Evolutionary conservation across 2,888 invertebrate genomes (phyloP), one percentile per base, ranked within the genome.

Genomic region (Phymatocera aterrima): DNA sequence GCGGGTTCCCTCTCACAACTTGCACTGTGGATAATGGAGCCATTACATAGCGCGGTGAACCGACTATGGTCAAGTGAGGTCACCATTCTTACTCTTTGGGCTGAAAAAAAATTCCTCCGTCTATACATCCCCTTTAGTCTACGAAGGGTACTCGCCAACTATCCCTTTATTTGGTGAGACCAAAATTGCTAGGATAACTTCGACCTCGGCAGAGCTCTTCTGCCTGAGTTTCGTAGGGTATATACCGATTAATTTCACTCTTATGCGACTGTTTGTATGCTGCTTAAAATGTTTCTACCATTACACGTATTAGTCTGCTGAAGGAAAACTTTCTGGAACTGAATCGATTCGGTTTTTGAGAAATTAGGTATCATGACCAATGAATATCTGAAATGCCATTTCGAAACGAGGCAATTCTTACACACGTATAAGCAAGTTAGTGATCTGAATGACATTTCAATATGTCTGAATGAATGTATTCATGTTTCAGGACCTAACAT

Each of bases 401-500:
- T 40, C 40, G 40, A 40, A 4, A 4, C 8, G 40, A 5, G 40
- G 40, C 40, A 40, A 40, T 40, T 40, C 4, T 8, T n/a, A 18
- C 21, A 21, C 18, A 51, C 8, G 6, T 10, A 51, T 3, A 8
- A 18, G 18, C 0, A 21, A 5, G n/a, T n/a, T n/a, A n/a, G n/a
- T n/a, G n/a, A n/a, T n/a, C n/a, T n/a, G n/a, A 10, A 51, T 18
- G 21, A 10, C 8, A 21, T 51, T 3, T 4, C 1, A 15, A 28
- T 15, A 57, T 57, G 3, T 15, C 12, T 28, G 1, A 64, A 68
- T 43, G 15, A 68, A 43, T 21, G 10, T 68, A 65, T 78, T 34
- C 24, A 12, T 34, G 37, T 51, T 88, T 48, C 83, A 88, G 87
- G 80, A 83, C 80, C 81, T 85, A 85, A 82, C 84, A 89, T 89